These are phyloP conservation scores for Desoria tigrina DNA, from an alignment of 2,888 invertebrate species.

Conservation along the genomic window DNA sequence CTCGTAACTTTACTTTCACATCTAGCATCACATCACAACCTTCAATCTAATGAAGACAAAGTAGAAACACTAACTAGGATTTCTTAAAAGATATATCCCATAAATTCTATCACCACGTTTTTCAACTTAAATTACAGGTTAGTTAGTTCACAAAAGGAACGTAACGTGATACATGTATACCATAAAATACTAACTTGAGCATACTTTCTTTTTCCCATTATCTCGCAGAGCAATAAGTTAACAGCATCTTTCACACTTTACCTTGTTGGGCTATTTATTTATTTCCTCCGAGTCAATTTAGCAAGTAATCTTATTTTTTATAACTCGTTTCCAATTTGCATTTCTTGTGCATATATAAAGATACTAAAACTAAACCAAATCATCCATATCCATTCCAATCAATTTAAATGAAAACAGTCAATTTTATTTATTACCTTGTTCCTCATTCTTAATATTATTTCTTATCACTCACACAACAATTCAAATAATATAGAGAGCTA, in stretches of 20 bases:
- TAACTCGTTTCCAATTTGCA: background rate
- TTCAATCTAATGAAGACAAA: background rate
- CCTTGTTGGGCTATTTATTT: constrained; percentile 14
- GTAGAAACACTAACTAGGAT: background rate
- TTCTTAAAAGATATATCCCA: constrained; percentile 10
- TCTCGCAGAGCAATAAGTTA: background rate
- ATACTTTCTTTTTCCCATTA: constrained; percentile 7
- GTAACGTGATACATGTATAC: background rate
- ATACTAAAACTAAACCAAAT: background rate
- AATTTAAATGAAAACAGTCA: constrained; percentile 36
- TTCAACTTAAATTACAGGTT: constrained; percentile 28
- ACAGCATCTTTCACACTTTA: constrained; percentile 9
- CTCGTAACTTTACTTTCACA: constrained; percentile 3
- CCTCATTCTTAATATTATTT: background rate
- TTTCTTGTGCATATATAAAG: background rate
- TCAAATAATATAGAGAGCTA: background rate
- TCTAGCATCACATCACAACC: too few relatives aligned
- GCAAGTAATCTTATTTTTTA: constrained; percentile 3
- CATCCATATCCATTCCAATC: constrained; percentile 43
- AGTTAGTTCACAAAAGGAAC: constrained; percentile 5
- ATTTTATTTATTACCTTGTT: constrained; percentile 30
- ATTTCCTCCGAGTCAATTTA: constrained; percentile 1
- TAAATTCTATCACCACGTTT: constrained; percentile 41
- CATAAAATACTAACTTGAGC: background rate
- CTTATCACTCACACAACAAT: background rate